Percentiles rank a stretch among this genome's conserved stretches.
These are phyloP conservation scores for Osmerus mordax DNA, from an alignment of 2,113 vertebrate genomes.

Conservation along the genomic window DNA sequence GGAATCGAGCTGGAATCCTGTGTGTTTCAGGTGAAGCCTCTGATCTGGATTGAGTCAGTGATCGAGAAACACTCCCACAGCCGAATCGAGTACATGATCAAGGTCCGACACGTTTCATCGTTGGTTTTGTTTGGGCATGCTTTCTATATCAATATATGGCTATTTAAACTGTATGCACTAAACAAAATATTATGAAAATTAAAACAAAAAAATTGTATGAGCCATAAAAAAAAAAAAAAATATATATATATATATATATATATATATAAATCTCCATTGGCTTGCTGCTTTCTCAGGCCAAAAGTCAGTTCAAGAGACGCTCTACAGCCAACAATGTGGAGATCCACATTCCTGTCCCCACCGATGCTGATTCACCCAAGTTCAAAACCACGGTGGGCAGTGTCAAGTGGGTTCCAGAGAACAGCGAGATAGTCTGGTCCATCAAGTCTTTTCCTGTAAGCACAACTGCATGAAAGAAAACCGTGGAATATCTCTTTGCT, in stretches of 20 bases:
- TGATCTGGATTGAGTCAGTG: slow-evolving; percentile 98
- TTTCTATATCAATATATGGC: not conserved
- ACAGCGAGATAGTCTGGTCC: slow-evolving; percentile 98
- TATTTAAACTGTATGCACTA: not conserved
- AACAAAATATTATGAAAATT: not conserved
- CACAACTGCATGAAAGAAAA: not conserved
- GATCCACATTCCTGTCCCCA: slow-evolving; percentile 98
- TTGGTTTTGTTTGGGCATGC: not conserved
- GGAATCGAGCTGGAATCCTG: no score
- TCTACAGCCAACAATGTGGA: slow-evolving; percentile 98
- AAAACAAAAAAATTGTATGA: not conserved
- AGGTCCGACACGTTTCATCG: slow-evolving; percentile 71
- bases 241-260: not conserved
- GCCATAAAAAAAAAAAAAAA: not conserved
- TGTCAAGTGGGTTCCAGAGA: slow-evolving; percentile 98
- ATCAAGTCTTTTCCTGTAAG: slow-evolving; percentile 95
- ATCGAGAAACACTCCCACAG: slow-evolving; percentile 99
- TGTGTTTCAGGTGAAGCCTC: slow-evolving; percentile 84
- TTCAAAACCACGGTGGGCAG: slow-evolving; percentile 98
- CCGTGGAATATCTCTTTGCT: not conserved
- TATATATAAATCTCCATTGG: not conserved
- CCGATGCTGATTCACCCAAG: slow-evolving; percentile 94
- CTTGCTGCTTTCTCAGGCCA: slow-evolving; percentile 74
- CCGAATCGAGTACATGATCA: slow-evolving; percentile 98
- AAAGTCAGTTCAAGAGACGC: slow-evolving; percentile 95